Evolutionary conservation across 2,888 invertebrate genomes (phyloP), one percentile per base, ranked within the genome.

Genomic region (Tortricodes alternella): DNA sequence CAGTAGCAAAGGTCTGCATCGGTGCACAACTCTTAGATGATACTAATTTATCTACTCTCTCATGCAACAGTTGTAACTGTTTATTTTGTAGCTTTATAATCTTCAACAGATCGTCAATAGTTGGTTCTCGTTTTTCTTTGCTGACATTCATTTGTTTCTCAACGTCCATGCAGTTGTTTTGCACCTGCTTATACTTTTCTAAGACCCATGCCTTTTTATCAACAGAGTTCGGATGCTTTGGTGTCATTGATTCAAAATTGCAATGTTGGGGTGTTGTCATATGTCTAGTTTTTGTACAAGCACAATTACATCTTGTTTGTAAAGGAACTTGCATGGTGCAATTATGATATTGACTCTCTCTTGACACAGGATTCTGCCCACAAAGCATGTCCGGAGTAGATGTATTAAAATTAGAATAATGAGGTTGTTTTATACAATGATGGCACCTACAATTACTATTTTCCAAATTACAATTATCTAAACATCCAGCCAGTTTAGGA

Each of bases 51-150:
- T 94, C 92, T 0, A 94, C 92, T 76, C 94, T 94, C 52, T 92
- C 91, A 73, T 94, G 94, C 23, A 94, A 75, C 50, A 91, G 67
- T 67, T 93, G 90, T 19, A 94, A 79, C 69, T 94, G 94, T 64
- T 94, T 93, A 78, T 93, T 94, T 76, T 94, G 94, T 52, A 92
- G 85, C 70, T 93, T 92, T 37, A 94, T 93, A 57, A 94, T 92
- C 72, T 93, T 92, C 59, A 94, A 88, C 48, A 94, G 78, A 70
- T 94, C 93, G 52, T 88, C 83, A 16, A 92, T 91, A 16, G 92
- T 91, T 7, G 92, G 92, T 67, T 92, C 92, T 53, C 84, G 72
- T 65, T 84, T 87, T 41, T 89, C 88, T 62, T 85, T 87, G 0
- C 59, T 55, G 7, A 83, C 43, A 60, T 74, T 80, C 6, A 67